Evolutionary conservation across 2,888 invertebrate species (phyloP), one percentile per base, ranked within the genome.

Genomic region (Pedicia rivosa): DNA sequence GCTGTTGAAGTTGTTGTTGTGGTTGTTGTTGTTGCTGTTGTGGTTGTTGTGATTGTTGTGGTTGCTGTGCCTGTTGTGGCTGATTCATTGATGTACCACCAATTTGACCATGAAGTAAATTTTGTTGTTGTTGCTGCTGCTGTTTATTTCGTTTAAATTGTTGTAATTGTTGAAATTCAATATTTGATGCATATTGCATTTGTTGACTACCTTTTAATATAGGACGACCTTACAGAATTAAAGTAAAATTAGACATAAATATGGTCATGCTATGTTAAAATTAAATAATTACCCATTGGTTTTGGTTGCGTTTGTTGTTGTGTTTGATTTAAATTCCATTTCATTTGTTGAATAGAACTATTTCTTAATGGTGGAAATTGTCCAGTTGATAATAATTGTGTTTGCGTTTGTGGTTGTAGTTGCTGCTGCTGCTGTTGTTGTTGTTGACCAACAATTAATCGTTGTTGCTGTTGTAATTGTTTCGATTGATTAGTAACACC

Each of bases 201-300:
- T 49, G 45, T 2, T 51, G 41, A 10, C 52, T 49, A 33, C 59
- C 61, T 45, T 60, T 60, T 9, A 59, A 40, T 40, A 60, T 60
- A 9, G 59, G 59, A 12, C 59, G 55, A 17, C 60, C 59, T 59
- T 29, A 38, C 14, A 38, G 35, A 31, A 37, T 28, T 6, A 30
- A 37, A 32, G 17, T 34, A 12, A 37, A 15, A 29, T 25, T 16
- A 20, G 12, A 37, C 36, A 31, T 20, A 27, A 28, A 16, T 13
- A 22, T 27, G n/a, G 5, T 26, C 26, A n/a, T n/a, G n/a, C n/a
- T 17, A 28, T 15, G 37, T 26, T 31, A 19, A 39, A 36, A 15
- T 10, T 8, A 22, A 2, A 35, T 36, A 39, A 28, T 43, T 47
- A 49, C 54, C 55, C 39, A 54, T 51, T 37, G 55, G 51, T 38